Conservation (phyloP, 30 jellyfish, hydroid and myxozoan species). For the Aurelia sp. region DNA sequence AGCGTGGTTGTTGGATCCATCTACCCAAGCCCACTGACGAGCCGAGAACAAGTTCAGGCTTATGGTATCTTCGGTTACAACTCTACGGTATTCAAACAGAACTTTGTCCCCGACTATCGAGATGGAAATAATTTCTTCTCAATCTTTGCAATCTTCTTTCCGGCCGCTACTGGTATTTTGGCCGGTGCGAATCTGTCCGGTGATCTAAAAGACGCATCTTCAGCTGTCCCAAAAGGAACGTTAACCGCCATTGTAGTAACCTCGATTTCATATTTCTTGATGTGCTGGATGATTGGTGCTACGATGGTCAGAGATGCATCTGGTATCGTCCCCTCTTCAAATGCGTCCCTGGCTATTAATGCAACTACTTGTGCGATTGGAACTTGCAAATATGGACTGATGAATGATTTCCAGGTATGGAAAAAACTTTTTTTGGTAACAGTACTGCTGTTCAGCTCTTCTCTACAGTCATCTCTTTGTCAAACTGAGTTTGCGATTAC, state of each 20-base stretch:
- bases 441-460: no score
- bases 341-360: background rate
- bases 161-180: constrained; percentile 91
- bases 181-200: constrained; percentile 95
- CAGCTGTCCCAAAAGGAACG: constrained; percentile 89
- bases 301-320: constrained; percentile 75
- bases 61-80: constrained; percentile 65
- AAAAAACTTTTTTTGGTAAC: no score
- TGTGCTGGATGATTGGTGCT: constrained; percentile 86
- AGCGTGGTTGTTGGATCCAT: constrained; percentile 70
- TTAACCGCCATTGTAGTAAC: constrained; percentile 71
- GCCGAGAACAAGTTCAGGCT: constrained; percentile 45
- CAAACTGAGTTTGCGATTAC: no score
- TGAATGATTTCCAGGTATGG: constrained; percentile 77
- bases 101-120: constrained; percentile 58
- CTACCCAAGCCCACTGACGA: constrained; percentile 55
- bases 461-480: no score
- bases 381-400: constrained; percentile 63
- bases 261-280: constrained; percentile 56
- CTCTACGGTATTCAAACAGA: constrained; percentile 39
- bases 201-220: constrained; percentile 78
- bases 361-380: constrained; percentile 31
- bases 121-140: constrained; percentile 73
- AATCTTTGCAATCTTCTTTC: constrained; percentile 82
- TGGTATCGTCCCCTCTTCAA: constrained; percentile 47